phyloP scores from a whole-genome alignment of 2,888 invertebrate species.

The Pilophorus perplexus region DNA sequence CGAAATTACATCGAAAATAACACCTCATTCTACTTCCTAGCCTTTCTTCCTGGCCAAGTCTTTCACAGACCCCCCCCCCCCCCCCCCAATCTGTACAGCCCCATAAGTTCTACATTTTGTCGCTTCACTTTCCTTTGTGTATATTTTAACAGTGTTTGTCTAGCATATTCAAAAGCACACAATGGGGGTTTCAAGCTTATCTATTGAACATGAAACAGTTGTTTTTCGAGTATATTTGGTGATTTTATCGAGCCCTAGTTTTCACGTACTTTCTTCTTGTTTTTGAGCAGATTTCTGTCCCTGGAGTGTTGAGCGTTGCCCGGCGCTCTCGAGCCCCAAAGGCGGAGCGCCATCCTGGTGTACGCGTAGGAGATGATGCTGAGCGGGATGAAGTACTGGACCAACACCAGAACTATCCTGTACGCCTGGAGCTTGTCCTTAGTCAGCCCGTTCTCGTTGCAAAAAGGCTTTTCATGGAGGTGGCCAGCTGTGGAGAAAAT shows the following conservation, averaged over 20 bases:
- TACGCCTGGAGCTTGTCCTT: constrained; percentile 59
- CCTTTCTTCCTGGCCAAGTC: no score
- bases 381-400: constrained; percentile 75
- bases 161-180: no score
- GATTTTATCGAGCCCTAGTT: no score
- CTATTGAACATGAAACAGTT: not conserved
- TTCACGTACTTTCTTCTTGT: constrained; percentile 84
- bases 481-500: constrained; percentile 52
- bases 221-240: no score
- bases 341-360: constrained; percentile 71
- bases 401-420: constrained; percentile 59
- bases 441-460: constrained; percentile 59
- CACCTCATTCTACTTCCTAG: no score
- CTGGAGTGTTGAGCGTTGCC: constrained; percentile 75
- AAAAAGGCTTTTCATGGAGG: constrained; percentile 60
- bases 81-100: no score
- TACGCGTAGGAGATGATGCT: constrained; percentile 80
- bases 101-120: no score
- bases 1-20: no score
- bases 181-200: no score
- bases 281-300: constrained; percentile 75
- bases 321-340: constrained; percentile 77
- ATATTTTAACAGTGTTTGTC: no score
- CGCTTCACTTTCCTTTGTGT: no score
- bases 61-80: no score